A percentile compares a stretch with the other conserved stretches of the same genome.
Conservation (phyloP, 2,797 vertebrate species). For the Glossophaga mutica region DNA sequence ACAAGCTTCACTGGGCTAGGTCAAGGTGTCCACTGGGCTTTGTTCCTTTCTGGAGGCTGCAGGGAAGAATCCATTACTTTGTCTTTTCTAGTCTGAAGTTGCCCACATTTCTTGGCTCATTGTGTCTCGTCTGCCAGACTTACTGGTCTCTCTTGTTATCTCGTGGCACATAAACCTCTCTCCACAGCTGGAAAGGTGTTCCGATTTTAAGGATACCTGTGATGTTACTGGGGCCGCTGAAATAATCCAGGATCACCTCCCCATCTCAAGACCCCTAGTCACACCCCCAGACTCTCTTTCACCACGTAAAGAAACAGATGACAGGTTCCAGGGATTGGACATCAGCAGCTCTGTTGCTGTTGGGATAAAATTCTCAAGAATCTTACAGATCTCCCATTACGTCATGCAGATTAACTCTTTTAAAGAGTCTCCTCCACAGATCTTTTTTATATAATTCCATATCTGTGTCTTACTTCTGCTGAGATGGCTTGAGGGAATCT, state of each 20-base stretch:
- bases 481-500: background rate
- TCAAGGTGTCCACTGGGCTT: background rate
- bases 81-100: background rate
- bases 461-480: background rate
- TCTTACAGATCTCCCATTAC: background rate
- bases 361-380: background rate
- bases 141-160: background rate
- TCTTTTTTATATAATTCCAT: background rate
- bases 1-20: background rate
- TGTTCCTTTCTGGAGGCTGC: background rate
- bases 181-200: background rate
- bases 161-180: background rate
- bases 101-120: background rate
- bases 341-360: background rate
- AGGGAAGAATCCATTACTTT: background rate
- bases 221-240: background rate
- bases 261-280: background rate
- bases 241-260: background rate
- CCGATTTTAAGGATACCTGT: background rate
- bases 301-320: background rate
- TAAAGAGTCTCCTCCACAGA: background rate
- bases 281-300: background rate
- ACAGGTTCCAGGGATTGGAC: background rate
- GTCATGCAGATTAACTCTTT: background rate
- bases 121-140: background rate